A percentile compares a stretch with the other conserved stretches of the same genome.
phyloP scores from a whole-genome alignment of 2,113 vertebrate species.

The Eleginops maclovinus region DNA sequence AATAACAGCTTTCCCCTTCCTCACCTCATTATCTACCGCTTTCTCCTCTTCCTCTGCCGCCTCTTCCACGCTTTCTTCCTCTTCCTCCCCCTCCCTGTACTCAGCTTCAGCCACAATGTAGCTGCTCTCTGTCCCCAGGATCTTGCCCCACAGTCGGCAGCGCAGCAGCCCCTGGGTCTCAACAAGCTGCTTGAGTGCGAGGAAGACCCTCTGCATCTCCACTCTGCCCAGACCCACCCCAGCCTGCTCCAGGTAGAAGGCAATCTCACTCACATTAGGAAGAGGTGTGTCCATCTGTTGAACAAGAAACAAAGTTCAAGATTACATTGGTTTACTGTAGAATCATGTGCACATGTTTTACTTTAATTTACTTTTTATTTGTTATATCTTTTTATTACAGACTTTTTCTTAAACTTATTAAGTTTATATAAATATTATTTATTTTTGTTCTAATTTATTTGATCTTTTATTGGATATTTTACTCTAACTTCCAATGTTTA shows the following conservation, averaged over 20 bases:
- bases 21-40: slow-evolving; percentile 54
- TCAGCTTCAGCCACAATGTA: slow-evolving; percentile 94
- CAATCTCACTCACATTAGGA: slow-evolving; percentile 90
- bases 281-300: slow-evolving; percentile 84
- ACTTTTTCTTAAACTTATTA: too few relatives aligned
- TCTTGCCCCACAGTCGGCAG: slow-evolving; percentile 96
- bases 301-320: background rate
- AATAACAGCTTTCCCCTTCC: slow-evolving; percentile 38
- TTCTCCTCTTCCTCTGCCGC: slow-evolving; percentile 67
- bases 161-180: slow-evolving; percentile 84
- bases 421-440: too few relatives aligned
- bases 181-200: slow-evolving; percentile 91
- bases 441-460: too few relatives aligned
- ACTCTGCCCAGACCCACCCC: slow-evolving; percentile 89
- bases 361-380: too few relatives aligned
- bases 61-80: slow-evolving; percentile 84
- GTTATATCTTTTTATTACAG: too few relatives aligned
- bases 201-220: slow-evolving; percentile 90
- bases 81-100: slow-evolving; percentile 86
- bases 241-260: slow-evolving; percentile 93
- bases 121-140: slow-evolving; percentile 88
- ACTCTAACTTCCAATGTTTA: too few relatives aligned
- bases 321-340: too few relatives aligned
- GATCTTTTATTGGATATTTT: too few relatives aligned
- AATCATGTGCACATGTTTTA: too few relatives aligned